Evolutionary conservation across 2,888 invertebrate species (phyloP), one percentile per base, ranked within the genome.

Genomic region (Parnassius mnemosyne): DNA sequence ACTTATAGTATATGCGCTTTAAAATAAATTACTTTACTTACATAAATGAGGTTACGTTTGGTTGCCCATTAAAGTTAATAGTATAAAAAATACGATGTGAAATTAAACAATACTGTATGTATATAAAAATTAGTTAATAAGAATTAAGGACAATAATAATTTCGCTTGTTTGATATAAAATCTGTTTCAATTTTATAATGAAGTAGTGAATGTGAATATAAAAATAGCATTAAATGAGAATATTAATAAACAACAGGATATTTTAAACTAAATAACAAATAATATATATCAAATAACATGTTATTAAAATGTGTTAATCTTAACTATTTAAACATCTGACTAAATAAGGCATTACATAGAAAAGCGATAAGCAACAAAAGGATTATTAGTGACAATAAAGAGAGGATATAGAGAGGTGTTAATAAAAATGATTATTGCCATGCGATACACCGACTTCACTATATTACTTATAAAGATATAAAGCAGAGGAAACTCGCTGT

Each of bases 381-480:
- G 54, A 44, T 53, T 60, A 51, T 44, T 44, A 61, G 53, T 60
- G 52, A 57, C 41, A 25, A 13, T 49, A 13, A 49, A 58, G 20
- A 49, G 62, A 58, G 57, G 25, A 62, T 68, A 69, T 68, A 65
- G 65, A 74, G 52, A 66, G 68, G 55, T 55, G 58, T 57, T 53
- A 57, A 41, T 57, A 58, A 57, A 52, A 70, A 71, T 62, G 61
- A 64, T 82, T 83, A 83, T 82, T 84, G 83, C 81, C 78, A 75
- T 77, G 80, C 78, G 81, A 83, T 79, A 83, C 81, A 81, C 79
- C 72, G 73, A 76, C 74, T 72, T 69, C 62, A 71, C 74, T 78
- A 77, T 71, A 65, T 60, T 71, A 72, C 68, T 70, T 75, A 20
- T 20, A 20, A 20, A 71, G 52, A 53, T 65, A 71, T 64, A 68